Percentiles rank a stretch among this genome's conserved stretches.
Conservation (phyloP, 2,888 invertebrate genomes). For the Euproctis similis region DNA sequence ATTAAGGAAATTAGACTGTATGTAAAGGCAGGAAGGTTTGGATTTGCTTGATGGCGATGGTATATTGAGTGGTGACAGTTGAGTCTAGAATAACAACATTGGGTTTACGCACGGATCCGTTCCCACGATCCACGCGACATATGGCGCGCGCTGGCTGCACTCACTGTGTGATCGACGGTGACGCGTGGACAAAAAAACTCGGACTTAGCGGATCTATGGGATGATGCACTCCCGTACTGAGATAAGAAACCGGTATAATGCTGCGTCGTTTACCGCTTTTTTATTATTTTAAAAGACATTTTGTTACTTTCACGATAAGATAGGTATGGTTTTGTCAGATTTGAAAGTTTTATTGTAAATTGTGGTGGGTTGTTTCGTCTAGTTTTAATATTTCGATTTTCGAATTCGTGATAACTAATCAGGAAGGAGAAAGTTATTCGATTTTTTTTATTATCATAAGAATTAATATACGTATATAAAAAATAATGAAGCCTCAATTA, state of each 20-base stretch:
- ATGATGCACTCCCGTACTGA: constrained; percentile 40
- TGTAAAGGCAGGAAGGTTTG: constrained; percentile 23
- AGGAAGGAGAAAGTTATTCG: no score
- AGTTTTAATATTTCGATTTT: no score
- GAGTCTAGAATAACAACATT: constrained; percentile 61
- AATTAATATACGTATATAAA: no score
- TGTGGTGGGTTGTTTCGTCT: no score
- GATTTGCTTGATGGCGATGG: constrained; percentile 16
- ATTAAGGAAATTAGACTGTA: constrained; percentile 33
- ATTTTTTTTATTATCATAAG: no score
- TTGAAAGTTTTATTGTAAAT: no score
- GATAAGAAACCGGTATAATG: constrained; percentile 44
- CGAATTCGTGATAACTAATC: no score
- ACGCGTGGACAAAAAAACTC: constrained; percentile 69
- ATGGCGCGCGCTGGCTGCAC: constrained; percentile 66
- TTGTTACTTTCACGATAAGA: constrained; percentile 19
- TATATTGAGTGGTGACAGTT: constrained; percentile 43
- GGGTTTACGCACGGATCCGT: constrained; percentile 57
- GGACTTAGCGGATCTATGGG: constrained; percentile 68
- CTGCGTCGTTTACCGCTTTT: constrained; percentile 22
- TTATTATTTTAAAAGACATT: constrained; percentile 20
- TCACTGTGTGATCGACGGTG: constrained; percentile 58
- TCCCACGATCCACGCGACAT: constrained; percentile 73
- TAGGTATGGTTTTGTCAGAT: no score
- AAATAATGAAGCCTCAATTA: no score